Evolutionary conservation across 2,797 vertebrate genomes (phyloP).

Genomic region (Falco peregrinus): DNA sequence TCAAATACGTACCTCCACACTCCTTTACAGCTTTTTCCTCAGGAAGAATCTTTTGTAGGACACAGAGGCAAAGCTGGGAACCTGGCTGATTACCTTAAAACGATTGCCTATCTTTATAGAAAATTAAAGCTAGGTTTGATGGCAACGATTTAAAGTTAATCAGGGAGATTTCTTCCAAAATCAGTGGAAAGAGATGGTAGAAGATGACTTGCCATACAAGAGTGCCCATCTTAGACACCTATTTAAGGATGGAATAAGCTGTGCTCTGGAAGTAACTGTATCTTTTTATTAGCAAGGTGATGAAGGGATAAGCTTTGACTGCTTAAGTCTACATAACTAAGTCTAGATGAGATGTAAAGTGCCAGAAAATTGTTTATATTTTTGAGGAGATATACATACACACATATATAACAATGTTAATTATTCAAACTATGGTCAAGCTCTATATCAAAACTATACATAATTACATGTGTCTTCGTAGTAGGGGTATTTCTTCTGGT

Average conservation of each 20-base stretch:
- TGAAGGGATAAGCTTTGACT: neutral
- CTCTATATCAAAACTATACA: neutral
- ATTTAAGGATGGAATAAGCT: neutral
- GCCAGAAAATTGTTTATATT: neutral
- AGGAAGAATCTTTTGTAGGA: neutral
- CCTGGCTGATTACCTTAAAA: neutral
- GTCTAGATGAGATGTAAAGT: neutral
- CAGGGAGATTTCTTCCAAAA: neutral
- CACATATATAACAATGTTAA: neutral
- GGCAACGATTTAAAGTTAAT: neutral
- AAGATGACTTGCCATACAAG: neutral
- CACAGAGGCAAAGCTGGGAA: neutral
- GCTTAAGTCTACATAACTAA: neutral
- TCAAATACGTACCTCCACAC: neutral
- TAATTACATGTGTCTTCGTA: neutral
- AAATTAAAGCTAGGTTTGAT: neutral
- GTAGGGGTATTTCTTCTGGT: neutral
- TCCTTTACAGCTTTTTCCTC: neutral
- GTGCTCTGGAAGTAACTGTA: neutral
- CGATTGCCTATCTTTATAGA: neutral
- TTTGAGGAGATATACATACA: neutral
- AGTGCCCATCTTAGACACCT: neutral
- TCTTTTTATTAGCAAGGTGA: neutral
- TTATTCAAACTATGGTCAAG: neutral
- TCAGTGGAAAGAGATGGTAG: neutral